Conservation (phyloP, 2,888 invertebrate species). For the Bedellia somnulentella region DNA sequence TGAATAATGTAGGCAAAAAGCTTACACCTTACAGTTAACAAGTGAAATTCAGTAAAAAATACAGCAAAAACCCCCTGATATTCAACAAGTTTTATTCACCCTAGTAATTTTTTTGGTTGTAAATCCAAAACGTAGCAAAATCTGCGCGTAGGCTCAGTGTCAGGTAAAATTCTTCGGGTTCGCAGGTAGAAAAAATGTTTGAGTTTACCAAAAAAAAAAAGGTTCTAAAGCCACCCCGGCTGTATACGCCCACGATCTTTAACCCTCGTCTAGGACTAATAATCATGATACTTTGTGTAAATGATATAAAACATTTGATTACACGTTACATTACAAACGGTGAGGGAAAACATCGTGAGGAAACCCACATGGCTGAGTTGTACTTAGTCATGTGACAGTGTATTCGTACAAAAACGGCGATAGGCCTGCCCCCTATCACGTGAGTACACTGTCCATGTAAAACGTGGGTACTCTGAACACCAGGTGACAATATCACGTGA, state of each 20-base stretch:
- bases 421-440: no score
- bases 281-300: slow-evolving; percentile 3
- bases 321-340: no score
- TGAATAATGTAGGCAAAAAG: slow-evolving; percentile 2
- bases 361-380: no score
- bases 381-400: no score
- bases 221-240: slow-evolving; percentile 32
- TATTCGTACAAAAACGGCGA: no score
- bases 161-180: slow-evolving; percentile 49
- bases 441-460: no score
- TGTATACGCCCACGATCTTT: slow-evolving; percentile 34
- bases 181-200: slow-evolving; percentile 56
- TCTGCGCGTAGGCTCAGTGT: slow-evolving; percentile 35
- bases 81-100: neutral
- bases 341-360: no score
- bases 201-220: slow-evolving; percentile 41
- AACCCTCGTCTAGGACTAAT: neutral
- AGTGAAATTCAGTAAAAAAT: slow-evolving; percentile 6
- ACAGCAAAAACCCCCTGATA: slow-evolving; percentile 1
- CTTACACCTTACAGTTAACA: slow-evolving; percentile 3
- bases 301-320: no score
- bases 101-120: slow-evolving; percentile 18
- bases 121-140: slow-evolving; percentile 24
- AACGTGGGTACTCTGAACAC: no score
- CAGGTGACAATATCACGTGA: no score